Conservation (phyloP, 2,113 vertebrate genomes). For the Leiothrix lutea region DNA sequence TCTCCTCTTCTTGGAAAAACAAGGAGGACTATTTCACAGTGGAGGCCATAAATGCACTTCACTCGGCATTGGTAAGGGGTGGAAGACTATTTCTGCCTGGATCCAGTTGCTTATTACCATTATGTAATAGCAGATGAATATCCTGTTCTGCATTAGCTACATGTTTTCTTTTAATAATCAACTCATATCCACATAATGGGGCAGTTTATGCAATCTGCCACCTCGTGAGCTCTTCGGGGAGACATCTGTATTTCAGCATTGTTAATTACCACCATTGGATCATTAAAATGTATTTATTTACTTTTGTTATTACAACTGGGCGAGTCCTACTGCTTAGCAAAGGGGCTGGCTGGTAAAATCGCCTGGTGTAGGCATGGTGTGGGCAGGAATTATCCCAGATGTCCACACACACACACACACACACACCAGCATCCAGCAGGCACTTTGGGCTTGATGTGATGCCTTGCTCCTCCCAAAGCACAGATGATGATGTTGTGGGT, state of each 20-base stretch:
- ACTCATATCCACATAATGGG: slow-evolving; percentile 26
- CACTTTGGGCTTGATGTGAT: neutral
- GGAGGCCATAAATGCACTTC: slow-evolving; percentile 6
- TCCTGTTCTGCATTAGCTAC: slow-evolving; percentile 58
- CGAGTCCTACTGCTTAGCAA: slow-evolving; percentile 8
- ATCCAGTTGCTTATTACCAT: slow-evolving; percentile 23
- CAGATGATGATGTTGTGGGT: neutral
- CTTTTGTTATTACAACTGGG: slow-evolving; percentile 51
- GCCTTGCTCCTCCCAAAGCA: neutral
- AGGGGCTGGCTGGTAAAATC: neutral
- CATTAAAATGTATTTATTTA: slow-evolving; percentile 56
- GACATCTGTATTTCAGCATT: slow-evolving; percentile 59
- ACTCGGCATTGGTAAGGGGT: neutral
- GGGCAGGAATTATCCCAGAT: neutral
- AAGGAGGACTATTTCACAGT: neutral
- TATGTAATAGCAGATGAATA: slow-evolving; percentile 53
- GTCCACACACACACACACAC: neutral
- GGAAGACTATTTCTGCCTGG: neutral
- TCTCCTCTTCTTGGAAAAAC: slow-evolving; percentile 27
- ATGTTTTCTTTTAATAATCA: slow-evolving; percentile 70
- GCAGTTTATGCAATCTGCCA: slow-evolving; percentile 31
- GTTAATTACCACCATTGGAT: slow-evolving; percentile 35
- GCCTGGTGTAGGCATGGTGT: neutral
- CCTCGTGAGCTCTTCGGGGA: slow-evolving; percentile 18
- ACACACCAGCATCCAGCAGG: neutral